phyloP scores from a whole-genome alignment of 2,797 vertebrate genomes.

The Anguilla megastoma region DNA sequence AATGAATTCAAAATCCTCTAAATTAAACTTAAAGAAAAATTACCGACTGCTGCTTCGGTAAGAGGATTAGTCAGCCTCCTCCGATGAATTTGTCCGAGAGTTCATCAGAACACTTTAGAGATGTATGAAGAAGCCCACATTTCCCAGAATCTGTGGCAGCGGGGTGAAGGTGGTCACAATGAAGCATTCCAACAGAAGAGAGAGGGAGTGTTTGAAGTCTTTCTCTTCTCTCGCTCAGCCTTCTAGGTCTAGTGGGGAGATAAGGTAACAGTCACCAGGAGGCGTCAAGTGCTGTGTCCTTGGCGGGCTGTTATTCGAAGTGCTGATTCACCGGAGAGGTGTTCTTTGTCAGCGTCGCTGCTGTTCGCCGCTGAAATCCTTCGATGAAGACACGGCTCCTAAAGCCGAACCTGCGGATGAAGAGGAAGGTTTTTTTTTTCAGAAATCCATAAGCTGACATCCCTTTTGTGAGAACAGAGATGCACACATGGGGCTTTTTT shows the following conservation, averaged over 20 bases:
- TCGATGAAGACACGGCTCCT: neutral
- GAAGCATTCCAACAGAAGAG: slow-evolving; percentile 21
- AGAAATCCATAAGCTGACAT: neutral
- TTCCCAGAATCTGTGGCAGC: slow-evolving; percentile 20
- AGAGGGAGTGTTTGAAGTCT: slow-evolving; percentile 20
- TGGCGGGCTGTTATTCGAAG: neutral
- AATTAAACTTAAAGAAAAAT: neutral
- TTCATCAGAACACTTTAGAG: slow-evolving; percentile 20
- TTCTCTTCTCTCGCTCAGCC: neutral
- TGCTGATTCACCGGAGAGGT: neutral
- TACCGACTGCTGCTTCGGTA: neutral
- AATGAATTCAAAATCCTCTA: neutral
- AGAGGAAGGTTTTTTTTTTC: neutral
- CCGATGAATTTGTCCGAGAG: neutral
- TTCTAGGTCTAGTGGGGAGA: neutral
- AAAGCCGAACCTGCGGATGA: neutral
- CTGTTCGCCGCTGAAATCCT: neutral
- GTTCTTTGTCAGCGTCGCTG: neutral
- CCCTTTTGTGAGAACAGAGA: neutral
- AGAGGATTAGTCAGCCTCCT: neutral
- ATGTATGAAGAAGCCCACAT: slow-evolving; percentile 9
- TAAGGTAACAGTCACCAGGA: neutral
- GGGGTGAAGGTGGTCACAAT: slow-evolving; percentile 8
- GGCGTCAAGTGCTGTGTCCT: neutral
- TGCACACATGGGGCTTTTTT: neutral